Conservation (phyloP, 2,888 invertebrate species). For the Xylophagus ater region DNA sequence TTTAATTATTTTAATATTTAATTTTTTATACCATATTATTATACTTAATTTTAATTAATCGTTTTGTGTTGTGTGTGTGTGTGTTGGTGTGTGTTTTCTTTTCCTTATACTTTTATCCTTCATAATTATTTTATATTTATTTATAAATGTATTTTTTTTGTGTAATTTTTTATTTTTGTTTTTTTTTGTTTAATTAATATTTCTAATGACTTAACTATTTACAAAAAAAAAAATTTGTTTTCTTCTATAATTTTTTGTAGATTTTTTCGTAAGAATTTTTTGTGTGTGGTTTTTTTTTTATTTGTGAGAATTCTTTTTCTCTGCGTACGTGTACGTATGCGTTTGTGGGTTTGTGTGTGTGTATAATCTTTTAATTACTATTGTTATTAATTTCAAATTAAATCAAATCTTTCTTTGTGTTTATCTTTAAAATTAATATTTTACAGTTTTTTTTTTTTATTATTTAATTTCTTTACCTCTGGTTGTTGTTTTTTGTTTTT, state of each 20-base stretch:
- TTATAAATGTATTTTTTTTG: conserved; percentile 14
- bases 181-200: conserved; percentile 6
- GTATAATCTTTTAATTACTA: too few relatives aligned
- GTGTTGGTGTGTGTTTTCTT: conserved; percentile 16
- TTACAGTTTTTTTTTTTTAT: conserved; percentile 3
- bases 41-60: conserved; percentile 12
- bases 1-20: conserved; percentile 10
- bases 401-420: too few relatives aligned
- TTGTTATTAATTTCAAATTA: too few relatives aligned
- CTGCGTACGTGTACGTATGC: not conserved
- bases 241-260: conserved; percentile 1
- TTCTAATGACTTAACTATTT: conserved; percentile 39
- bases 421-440: conserved; percentile 1
- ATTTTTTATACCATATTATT: conserved; percentile 9
- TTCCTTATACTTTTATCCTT: conserved; percentile 8
- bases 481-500: conserved; percentile 4
- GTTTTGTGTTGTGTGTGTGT: conserved; percentile 21
- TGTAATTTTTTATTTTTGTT: conserved; percentile 6
- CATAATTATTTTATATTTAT: conserved; percentile 4
- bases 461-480: too few relatives aligned
- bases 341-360: conserved; percentile 2
- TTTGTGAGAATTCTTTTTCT: not conserved
- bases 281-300: not conserved
- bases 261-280: conserved; percentile 11
- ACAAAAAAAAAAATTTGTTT: conserved; percentile 23